phyloP scores from a whole-genome alignment of 2,888 invertebrate genomes.

The Linyphia triangularis region DNA sequence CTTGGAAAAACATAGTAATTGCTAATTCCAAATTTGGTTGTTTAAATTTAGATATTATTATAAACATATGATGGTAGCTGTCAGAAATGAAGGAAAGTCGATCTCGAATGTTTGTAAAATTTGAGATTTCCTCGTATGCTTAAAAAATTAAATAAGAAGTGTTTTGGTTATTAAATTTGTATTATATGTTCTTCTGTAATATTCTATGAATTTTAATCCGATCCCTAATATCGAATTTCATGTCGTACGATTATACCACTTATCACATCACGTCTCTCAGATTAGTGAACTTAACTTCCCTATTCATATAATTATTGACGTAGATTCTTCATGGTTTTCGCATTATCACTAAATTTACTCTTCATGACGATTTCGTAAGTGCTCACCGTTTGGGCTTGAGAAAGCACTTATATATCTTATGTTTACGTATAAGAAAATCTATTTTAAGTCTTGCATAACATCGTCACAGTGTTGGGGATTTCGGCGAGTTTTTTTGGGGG shows the following conservation, averaged over 20 bases:
- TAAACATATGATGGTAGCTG: not conserved
- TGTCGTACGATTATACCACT: too few relatives aligned
- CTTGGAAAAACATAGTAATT: not conserved
- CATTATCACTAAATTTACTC: slow-evolving; percentile 18
- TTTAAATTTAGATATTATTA: not conserved
- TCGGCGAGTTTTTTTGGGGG: too few relatives aligned
- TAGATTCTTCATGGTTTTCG: not conserved
- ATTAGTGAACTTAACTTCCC: not conserved
- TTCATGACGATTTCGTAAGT: not conserved
- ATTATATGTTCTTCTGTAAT: not conserved
- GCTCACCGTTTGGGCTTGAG: not conserved
- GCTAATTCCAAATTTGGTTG: not conserved
- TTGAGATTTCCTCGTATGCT: not conserved
- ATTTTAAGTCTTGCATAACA: not conserved
- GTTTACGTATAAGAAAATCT: not conserved
- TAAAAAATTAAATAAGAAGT: not conserved
- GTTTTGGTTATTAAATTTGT: not conserved
- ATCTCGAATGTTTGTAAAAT: not conserved
- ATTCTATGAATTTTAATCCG: not conserved
- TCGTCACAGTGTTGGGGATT: not conserved
- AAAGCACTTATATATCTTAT: not conserved
- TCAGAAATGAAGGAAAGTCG: slow-evolving; percentile 18
- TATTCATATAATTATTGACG: slow-evolving; percentile 5
- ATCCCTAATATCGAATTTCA: not conserved
- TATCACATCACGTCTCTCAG: not conserved